These are phyloP conservation scores for Zoanthus sociatus DNA, from an alignment of 92 coral and sea anemone genomes.

Conservation along the genomic window DNA sequence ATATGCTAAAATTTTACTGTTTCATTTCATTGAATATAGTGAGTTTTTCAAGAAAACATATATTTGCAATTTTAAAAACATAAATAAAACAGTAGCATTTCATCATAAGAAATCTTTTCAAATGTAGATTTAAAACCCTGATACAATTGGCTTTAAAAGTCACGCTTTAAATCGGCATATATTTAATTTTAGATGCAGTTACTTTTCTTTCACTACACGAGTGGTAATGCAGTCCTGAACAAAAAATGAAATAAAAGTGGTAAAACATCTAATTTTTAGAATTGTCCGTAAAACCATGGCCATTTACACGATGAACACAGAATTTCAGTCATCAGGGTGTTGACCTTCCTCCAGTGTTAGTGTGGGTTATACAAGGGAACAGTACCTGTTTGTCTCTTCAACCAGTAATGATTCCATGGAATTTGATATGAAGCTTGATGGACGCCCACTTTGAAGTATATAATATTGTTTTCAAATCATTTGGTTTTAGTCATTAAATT, in stretches of 20 bases:
- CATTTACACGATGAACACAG: conserved; percentile 44
- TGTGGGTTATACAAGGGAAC: conserved; percentile 62
- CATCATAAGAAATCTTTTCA: too few species aligned
- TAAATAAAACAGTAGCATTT: too few species aligned
- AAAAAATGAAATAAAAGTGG: conserved; percentile 56
- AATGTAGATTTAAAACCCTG: too few species aligned
- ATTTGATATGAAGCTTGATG: conserved; percentile 59
- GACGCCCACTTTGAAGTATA: conserved; percentile 61
- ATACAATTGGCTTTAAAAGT: too few species aligned
- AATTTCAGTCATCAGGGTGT: conserved; percentile 56
- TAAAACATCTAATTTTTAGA: conserved; percentile 35
- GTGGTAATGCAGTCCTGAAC: conserved; percentile 43
- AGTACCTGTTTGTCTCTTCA: conserved; percentile 13
- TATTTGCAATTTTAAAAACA: too few species aligned
- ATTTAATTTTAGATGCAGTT: too few species aligned
- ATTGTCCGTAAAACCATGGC: conserved; percentile 45
- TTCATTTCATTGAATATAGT: too few species aligned
- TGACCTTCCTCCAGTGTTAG: conserved; percentile 50
- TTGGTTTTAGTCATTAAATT: too few species aligned
- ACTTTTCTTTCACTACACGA: conserved; percentile 25
- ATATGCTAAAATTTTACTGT: too few species aligned
- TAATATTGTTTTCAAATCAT: not conserved
- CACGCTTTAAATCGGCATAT: too few species aligned
- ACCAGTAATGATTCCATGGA: conserved; percentile 5
- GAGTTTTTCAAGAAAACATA: too few species aligned